These are phyloP conservation scores for Piscicola geometra DNA, from an alignment of 2,888 invertebrate genomes.

Conservation along the genomic window DNA sequence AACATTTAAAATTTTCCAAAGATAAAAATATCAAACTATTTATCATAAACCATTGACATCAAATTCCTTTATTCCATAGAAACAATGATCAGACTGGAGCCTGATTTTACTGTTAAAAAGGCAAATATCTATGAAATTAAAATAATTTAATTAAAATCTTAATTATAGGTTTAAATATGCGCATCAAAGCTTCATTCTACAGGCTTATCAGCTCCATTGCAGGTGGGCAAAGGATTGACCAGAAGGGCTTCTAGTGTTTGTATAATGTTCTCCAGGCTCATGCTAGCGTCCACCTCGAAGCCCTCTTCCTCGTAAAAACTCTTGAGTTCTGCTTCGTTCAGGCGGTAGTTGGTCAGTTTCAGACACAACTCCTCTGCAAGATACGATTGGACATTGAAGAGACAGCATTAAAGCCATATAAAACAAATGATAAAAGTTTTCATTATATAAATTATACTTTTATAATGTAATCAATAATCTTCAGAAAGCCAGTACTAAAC, in stretches of 20 bases:
- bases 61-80: too few species aligned
- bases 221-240: slow-evolving; percentile 5
- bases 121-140: not conserved
- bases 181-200: not conserved
- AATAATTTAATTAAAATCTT: not conserved
- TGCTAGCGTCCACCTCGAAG: slow-evolving; percentile 2
- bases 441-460: too few species aligned
- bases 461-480: too few species aligned
- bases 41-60: too few species aligned
- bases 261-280: slow-evolving; percentile 1
- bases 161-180: not conserved
- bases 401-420: too few species aligned
- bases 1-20: too few species aligned
- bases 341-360: slow-evolving; percentile 49
- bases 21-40: too few species aligned
- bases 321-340: slow-evolving; percentile 51
- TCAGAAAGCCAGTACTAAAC: too few species aligned
- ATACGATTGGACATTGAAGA: slow-evolving; percentile 14
- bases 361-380: slow-evolving; percentile 35
- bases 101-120: not conserved
- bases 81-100: too few species aligned
- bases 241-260: not conserved
- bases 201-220: not conserved
- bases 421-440: too few species aligned
- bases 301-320: slow-evolving; percentile 42